These are phyloP conservation scores for Typhlomys cinereus DNA, from an alignment of 2,113 vertebrate genomes.

Conservation along the genomic window DNA sequence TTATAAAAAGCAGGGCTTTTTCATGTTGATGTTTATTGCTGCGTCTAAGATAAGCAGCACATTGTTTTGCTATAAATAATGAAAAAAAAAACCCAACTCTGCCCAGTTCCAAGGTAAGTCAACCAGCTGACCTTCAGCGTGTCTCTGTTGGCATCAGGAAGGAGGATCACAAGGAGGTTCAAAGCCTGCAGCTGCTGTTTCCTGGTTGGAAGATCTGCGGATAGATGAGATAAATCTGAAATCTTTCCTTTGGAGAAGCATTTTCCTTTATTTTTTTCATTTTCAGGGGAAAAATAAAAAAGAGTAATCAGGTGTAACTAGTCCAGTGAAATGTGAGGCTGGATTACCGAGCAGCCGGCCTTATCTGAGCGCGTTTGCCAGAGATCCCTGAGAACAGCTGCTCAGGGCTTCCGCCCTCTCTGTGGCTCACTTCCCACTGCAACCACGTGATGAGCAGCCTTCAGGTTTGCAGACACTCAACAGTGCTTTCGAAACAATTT, in stretches of 20 bases:
- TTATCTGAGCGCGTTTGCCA: constrained; percentile 48
- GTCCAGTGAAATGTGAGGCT: background rate
- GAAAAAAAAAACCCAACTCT: background rate
- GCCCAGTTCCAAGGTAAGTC: constrained; percentile 24
- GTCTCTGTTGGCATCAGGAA: constrained; percentile 93
- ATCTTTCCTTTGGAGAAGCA: background rate
- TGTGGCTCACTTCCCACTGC: constrained; percentile 70
- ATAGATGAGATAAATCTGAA: constrained; percentile 71
- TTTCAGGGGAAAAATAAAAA: background rate
- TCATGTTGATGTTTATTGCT: background rate
- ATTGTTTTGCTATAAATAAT: constrained; percentile 40
- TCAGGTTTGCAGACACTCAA: constrained; percentile 74
- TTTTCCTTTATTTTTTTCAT: background rate
- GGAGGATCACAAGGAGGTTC: constrained; percentile 95
- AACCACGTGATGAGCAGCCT: constrained; percentile 51
- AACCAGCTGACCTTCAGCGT: constrained; percentile 92
- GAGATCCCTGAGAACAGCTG: constrained; percentile 61
- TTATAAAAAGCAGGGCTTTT: background rate
- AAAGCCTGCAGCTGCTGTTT: constrained; percentile 96
- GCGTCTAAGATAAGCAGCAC: background rate
- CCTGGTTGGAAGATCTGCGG: constrained; percentile 91
- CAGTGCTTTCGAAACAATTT: constrained; percentile 71
- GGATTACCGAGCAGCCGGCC: constrained; percentile 11
- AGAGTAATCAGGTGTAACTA: constrained; percentile 49
- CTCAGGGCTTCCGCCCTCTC: constrained; percentile 23